Evolutionary conservation across 2,797 vertebrate genomes (phyloP), one percentile per base, ranked within the genome.

Genomic region (Gobionotothen gibberifrons): DNA sequence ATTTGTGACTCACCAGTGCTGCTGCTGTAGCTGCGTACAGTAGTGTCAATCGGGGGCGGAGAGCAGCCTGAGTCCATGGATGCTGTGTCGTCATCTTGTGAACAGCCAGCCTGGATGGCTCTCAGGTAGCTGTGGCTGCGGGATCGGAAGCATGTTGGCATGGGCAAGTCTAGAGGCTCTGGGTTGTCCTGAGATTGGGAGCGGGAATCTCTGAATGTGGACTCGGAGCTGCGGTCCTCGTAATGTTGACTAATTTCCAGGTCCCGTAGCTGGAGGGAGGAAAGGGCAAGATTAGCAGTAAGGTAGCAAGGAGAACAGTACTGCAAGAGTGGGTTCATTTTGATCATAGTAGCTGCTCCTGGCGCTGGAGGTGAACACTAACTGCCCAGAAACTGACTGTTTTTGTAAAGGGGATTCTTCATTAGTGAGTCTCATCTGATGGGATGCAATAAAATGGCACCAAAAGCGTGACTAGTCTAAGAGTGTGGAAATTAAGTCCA

Each of bases 81-180:
- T 55, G 94, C 93, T 0, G 94, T 95, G 94, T 99, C 98, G 19
- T 99, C 97, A 4, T 99, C 98, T 91, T 99, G 97, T 51, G 98
- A 99, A 87, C 98, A 99, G 90, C 98, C 98, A 0, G 98, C 98
- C 91, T 99, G 98, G 89, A 99, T 99, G 90, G 98, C 98, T 42
- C 98, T 96, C 89, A 99, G 96, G 94, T 99, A 99, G 94, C 98
- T 99, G 94, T 99, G 98, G 95, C 97, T 99, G 86, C 98, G 96
- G 66, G 98, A 99, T 71, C 98, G 96, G 93, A 99, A 99, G 92
- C 97, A 99, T 87, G 95, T 96, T 67, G 98, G 97, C 93, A 96
- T 95, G 58, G 97, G 97, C 87, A 98, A 83, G 84, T 99, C 98
- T 32, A 96, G 95, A 43, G 96, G 94, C 92, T 99, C 98, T 0